phyloP scores from a whole-genome alignment of 2,888 invertebrate species.

The Agonum fuliginosum region DNA sequence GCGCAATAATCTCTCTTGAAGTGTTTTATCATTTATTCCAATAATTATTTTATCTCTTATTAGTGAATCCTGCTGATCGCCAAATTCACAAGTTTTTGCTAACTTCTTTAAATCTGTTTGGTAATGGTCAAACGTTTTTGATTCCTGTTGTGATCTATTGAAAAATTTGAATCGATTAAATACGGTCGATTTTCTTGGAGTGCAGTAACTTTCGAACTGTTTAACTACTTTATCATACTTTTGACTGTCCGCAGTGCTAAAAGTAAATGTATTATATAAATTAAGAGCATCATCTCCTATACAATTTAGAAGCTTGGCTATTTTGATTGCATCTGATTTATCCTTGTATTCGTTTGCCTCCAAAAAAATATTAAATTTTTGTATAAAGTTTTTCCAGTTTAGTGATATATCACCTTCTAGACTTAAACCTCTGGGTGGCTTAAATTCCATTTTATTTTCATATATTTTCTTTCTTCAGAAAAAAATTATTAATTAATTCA shows the following conservation, averaged over 20 bases:
- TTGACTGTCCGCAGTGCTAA: background rate
- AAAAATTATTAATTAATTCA: no score
- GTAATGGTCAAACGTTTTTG: constrained; percentile 10
- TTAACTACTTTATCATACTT: background rate
- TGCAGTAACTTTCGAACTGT: background rate
- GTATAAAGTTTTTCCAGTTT: no score
- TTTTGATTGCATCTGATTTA: background rate
- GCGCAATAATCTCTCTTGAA: background rate
- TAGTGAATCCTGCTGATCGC: background rate
- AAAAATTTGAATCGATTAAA: constrained; percentile 12
- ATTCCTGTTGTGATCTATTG: constrained; percentile 1
- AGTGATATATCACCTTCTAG: no score
- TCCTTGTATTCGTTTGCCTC: constrained; percentile 9
- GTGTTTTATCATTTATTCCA: constrained; percentile 1
- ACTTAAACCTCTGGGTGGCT: no score
- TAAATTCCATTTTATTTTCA: no score
- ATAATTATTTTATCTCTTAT: constrained; percentile 13
- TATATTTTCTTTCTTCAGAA: no score
- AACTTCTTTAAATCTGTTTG: constrained; percentile 15
- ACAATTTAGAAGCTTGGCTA: background rate
- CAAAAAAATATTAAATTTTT: no score
- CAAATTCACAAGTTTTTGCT: constrained; percentile 1
- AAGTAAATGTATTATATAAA: constrained; percentile 1
- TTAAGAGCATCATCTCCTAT: background rate
- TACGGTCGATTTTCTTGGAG: background rate